Evolutionary conservation across 2,797 vertebrate species (phyloP), one percentile per base, ranked within the genome.

Genomic region (Poecilia wingei): DNA sequence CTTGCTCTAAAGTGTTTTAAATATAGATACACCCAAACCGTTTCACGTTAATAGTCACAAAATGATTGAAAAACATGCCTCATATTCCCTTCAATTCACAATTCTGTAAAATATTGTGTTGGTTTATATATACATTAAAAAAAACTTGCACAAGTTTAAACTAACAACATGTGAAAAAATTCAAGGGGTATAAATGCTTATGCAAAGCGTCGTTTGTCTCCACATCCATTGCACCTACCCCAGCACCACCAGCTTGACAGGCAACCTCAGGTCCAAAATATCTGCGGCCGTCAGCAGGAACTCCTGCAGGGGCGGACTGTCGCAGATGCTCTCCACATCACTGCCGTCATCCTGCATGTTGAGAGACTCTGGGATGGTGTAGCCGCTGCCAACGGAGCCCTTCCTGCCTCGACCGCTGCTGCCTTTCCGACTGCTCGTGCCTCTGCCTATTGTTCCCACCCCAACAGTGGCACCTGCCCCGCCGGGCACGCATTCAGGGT

Each of bases 251-350:
- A 99, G 96, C 91, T 99, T 99, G 83, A 97, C 95, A 0, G 98
- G 97, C 76, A 99, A 95, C 80, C 97, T 95, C 83, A 99, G 96
- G 91, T 98, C 98, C 94, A 99, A 91, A 81, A 99, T 96, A 59
- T 99, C 98, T 0, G 98, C 98, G 0, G 98, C 98, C 0, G 98
- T 99, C 47, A 99, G 97, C 79, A 99, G 96, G 87, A 99, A 98
- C 94, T 99, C 98, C 93, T 98, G 97, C 61, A 99, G 96, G 0
- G 98, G 97, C 0, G 98, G 98, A 84, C 98, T 99, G 94, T 99
- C 98, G 0, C 97, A 98, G 89, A 99, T 95, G 85, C 98, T 99
- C 88, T 99, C 98, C 20, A 95, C 97, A 0, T 99, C 98, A 0
- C 98, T 99, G 89, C 96, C 91, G n/a, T 99, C 98, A 0, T 99